Percentiles rank a stretch among this genome's conserved stretches.
Evolutionary conservation across 2,113 vertebrate species (phyloP).

Genomic region (Oreotragus oreotragus): DNA sequence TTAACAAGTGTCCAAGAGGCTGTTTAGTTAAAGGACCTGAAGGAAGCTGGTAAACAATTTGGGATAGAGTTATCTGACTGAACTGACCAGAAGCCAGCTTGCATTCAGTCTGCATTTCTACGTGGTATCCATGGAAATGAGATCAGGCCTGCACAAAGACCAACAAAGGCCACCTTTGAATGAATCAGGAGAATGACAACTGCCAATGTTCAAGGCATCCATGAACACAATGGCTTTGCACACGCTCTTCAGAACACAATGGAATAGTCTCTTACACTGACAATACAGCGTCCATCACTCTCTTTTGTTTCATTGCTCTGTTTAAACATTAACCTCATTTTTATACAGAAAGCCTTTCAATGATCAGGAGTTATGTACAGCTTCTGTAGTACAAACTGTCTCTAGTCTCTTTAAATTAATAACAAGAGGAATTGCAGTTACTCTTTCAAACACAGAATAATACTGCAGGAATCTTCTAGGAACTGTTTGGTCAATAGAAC

Average conservation of each 20-base stretch:
- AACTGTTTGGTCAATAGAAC: neutral
- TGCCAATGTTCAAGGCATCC: constrained; percentile 50
- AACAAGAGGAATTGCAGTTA: constrained; percentile 40
- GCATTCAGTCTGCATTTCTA: constrained; percentile 70
- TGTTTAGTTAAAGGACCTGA: neutral
- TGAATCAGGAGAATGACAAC: constrained; percentile 72
- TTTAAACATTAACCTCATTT: constrained; percentile 24
- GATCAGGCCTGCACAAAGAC: constrained; percentile 68
- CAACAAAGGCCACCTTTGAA: constrained; percentile 78
- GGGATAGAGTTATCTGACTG: constrained; percentile 71
- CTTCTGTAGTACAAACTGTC: neutral
- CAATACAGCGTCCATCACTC: neutral
- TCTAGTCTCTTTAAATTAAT: constrained; percentile 49
- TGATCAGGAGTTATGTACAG: neutral
- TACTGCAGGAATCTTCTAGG: neutral
- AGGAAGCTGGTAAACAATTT: constrained; percentile 61
- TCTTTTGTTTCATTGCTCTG: neutral
- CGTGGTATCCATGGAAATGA: constrained; percentile 80
- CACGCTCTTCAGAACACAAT: constrained; percentile 38
- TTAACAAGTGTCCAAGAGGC: neutral
- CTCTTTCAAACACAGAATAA: neutral
- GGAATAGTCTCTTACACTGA: neutral
- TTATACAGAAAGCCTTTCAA: neutral
- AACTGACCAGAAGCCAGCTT: constrained; percentile 63
- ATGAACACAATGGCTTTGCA: neutral